These are phyloP conservation scores for Cosmorhoe ocellata DNA, from an alignment of 2,888 invertebrate genomes.

Conservation along the genomic window DNA sequence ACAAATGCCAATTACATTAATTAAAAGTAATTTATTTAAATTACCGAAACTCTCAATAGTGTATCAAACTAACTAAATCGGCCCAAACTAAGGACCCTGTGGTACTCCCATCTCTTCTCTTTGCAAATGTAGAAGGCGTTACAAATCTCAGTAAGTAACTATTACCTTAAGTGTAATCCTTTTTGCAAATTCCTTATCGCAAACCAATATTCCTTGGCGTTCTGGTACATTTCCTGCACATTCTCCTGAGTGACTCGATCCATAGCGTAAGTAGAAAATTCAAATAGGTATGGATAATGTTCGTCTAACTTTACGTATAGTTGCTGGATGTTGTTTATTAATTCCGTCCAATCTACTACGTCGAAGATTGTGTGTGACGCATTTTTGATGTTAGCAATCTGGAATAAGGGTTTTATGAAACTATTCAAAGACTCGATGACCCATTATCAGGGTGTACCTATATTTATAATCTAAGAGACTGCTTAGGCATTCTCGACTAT, in stretches of 20 bases:
- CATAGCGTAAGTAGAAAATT: slow-evolving; percentile 62
- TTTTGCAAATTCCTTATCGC: slow-evolving; percentile 48
- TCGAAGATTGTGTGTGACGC: slow-evolving; percentile 42
- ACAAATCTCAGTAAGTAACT: no score
- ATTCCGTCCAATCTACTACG: slow-evolving; percentile 59
- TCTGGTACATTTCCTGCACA: slow-evolving; percentile 38
- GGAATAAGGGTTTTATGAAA: neutral
- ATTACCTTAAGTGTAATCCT: slow-evolving; percentile 60
- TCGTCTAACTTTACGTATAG: slow-evolving; percentile 56
- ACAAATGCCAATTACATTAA: no score
- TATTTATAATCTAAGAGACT: neutral
- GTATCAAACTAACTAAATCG: neutral
- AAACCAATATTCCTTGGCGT: slow-evolving; percentile 64
- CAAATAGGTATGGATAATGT: slow-evolving; percentile 67
- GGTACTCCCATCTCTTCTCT: neutral
- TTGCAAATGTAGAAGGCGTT: no score
- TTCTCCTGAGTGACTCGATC: slow-evolving; percentile 36
- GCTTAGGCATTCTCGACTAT: no score
- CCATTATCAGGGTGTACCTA: neutral
- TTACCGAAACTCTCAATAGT: no score
- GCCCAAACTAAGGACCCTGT: slow-evolving; percentile 1
- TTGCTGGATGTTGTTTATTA: slow-evolving; percentile 59
- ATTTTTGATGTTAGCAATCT: slow-evolving; percentile 39
- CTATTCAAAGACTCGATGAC: neutral
- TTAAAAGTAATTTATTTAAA: no score